Conservation (phyloP, 2,888 invertebrate species). For the Anodontia alba region DNA sequence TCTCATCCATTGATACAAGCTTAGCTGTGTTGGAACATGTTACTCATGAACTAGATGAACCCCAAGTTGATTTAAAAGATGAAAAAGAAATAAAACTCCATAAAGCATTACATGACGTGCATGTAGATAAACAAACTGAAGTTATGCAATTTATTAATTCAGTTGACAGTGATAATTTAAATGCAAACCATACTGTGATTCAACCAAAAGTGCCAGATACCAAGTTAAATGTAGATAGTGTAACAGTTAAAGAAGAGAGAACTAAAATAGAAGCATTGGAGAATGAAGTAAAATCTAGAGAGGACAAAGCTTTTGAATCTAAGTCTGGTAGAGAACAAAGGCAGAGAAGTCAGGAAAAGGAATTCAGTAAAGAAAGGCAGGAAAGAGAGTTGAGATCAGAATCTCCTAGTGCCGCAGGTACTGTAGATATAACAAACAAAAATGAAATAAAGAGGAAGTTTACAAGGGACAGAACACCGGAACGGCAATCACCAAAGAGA, state of each 20-base stretch:
- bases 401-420: conserved; percentile 23
- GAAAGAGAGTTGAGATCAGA: background rate
- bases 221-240: conserved; percentile 11
- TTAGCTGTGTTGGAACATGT: conserved; percentile 60
- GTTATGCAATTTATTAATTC: conserved; percentile 65
- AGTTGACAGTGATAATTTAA: conserved; percentile 52
- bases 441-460: conserved; percentile 57
- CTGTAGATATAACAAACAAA: conserved; percentile 54
- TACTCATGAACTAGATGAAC: conserved; percentile 55
- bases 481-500: conserved; percentile 43
- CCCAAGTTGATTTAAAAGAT: conserved; percentile 23
- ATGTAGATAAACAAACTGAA: conserved; percentile 59
- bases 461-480: conserved; percentile 58
- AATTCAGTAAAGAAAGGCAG: background rate
- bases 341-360: background rate
- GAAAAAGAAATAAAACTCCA: conserved; percentile 30
- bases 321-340: background rate
- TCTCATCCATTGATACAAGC: conserved; percentile 67
- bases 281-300: background rate
- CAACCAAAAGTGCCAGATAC: conserved; percentile 11
- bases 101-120: conserved; percentile 45
- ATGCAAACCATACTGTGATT: conserved; percentile 15
- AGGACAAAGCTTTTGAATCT: background rate
- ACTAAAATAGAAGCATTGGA: background rate
- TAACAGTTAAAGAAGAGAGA: conserved; percentile 2